Evolutionary conservation across 2,888 invertebrate genomes (phyloP).

Genomic region (Platycnemis pennipes): DNA sequence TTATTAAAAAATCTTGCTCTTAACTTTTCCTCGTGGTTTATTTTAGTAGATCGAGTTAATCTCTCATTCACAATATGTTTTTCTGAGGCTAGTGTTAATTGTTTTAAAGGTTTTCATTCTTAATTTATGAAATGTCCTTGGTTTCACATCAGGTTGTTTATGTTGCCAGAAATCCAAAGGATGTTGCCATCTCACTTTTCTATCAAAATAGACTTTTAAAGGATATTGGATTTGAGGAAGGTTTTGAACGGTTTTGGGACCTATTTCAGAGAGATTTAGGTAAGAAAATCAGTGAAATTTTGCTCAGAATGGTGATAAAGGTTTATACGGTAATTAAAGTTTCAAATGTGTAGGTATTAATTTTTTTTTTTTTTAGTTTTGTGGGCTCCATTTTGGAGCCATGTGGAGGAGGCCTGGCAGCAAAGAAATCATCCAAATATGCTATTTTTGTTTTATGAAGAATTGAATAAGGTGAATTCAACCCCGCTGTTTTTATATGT

Average conservation of each 20-base stretch:
- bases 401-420: slow-evolving; percentile 89
- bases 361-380: slow-evolving; percentile 80
- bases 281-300: background rate
- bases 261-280: slow-evolving; percentile 57
- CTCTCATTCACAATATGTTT: no score
- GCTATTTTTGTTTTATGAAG: slow-evolving; percentile 90
- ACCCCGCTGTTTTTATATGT: background rate
- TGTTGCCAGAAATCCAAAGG: slow-evolving; percentile 71
- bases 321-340: no score
- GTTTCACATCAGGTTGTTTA: slow-evolving; percentile 69
- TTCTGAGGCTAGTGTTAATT: no score
- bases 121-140: background rate
- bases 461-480: slow-evolving; percentile 84
- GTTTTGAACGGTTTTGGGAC: slow-evolving; percentile 63
- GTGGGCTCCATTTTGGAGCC: slow-evolving; percentile 90
- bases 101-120: background rate
- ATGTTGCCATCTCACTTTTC: slow-evolving; percentile 70
- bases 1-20: no score
- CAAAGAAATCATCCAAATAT: slow-evolving; percentile 85
- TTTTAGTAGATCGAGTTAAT: no score
- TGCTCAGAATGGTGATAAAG: background rate
- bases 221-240: slow-evolving; percentile 45
- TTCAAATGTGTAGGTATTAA: background rate
- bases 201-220: slow-evolving; percentile 69
- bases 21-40: no score